Base-by-base conservation (phyloP, 2,113 vertebrate genomes). In the Scophthalmus maximus region DNA sequence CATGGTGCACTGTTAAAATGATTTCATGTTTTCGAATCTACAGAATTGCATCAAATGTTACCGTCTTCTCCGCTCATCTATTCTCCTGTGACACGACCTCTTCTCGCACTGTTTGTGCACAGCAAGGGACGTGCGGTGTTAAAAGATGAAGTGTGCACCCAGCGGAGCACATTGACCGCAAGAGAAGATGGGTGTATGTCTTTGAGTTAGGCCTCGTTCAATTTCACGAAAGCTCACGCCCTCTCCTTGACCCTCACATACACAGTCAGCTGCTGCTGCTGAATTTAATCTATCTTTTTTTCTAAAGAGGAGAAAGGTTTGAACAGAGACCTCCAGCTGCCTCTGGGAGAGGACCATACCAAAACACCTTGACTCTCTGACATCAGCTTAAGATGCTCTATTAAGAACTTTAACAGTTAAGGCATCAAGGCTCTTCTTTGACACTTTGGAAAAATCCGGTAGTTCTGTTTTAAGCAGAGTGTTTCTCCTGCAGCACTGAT, bases 121-220 rank as follows among this genome's bases (percentile, higher is more conserved):
- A n/a, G n/a, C n/a, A n/a, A n/a, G n/a, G n/a, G n/a, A n/a, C n/a
- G n/a, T n/a, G n/a, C n/a, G n/a, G n/a, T n/a, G n/a, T 5, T 44
- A 8, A 44, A 20, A n/a, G 18, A 44, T n/a, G n/a, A 8, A 7
- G 42, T 9, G 2, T n/a, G n/a, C n/a, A n/a, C n/a, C n/a, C n/a
- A n/a, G n/a, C n/a, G n/a, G 81, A 68, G 17, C n/a, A 44, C 15
- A 44, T 11, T 20, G 52, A 64, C 34, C 52, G 32, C 38, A 51
- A 53, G 42, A 62, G 23, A 3, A 18, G 32, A 51, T 14, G n/a
- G 27, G 15, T 32, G 23, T 68, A 22, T 17, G 20, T 52, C 56
- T 78, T 76, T 76, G 51, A 87, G 80, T 34, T 4, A n/a, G 34
- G 71, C 53, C 58, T 78, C 0, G 18, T 76, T 84, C 44, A 79